Base-by-base conservation (phyloP, 1,140 invertebrate genomes). In the Antheraea mylitta region DNA sequence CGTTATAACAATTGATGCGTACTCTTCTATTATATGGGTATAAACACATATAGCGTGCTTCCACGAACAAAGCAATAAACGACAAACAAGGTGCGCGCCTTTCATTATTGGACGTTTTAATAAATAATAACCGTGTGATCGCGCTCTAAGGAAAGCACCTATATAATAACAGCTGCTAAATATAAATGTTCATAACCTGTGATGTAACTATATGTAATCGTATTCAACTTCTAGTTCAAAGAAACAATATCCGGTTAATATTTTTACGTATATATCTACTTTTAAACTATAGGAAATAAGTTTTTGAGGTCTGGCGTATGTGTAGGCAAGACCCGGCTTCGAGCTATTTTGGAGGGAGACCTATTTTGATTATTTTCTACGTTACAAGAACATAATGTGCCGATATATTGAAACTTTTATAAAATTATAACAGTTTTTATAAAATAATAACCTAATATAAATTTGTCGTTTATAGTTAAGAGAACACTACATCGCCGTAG, bases 281-380 rank as follows among this genome's bases (percentile, higher is more conserved):
- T n/a, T 64, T 66, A 64, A 71, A 70, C 67, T 74, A 74, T 65
- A 72, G 63, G 70, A 76, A 72, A 71, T 68, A 63, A 68, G 65
- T 61, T 71, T 70, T 72, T 75, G 75, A 81, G 78, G 72, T 74
- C 70, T 76, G 75, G 67, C 70, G 70, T 76, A 70, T 62, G 64
- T 65, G 67, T 65, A 76, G 81, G 81, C 81, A 82, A 82, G 81
- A 79, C 69, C 72, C 67, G 81, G 81, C 81, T 78, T 67, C 76
- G 73, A 68, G 53, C 18, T 65, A 63, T 37, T n/a, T 37, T 19
- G 8, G 22, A 36, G 8, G 22, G 61, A 30, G 22, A 63, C 37
- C 11, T 30, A 30, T 16, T 63, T 63, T 3, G 11, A 0, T 22
- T 0, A 37, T 63, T 13, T 37, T 22, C 11, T 9, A 9, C 38